Evolutionary conservation across 2,888 invertebrate species (phyloP).

Genomic region (Drosophila colorata): DNA sequence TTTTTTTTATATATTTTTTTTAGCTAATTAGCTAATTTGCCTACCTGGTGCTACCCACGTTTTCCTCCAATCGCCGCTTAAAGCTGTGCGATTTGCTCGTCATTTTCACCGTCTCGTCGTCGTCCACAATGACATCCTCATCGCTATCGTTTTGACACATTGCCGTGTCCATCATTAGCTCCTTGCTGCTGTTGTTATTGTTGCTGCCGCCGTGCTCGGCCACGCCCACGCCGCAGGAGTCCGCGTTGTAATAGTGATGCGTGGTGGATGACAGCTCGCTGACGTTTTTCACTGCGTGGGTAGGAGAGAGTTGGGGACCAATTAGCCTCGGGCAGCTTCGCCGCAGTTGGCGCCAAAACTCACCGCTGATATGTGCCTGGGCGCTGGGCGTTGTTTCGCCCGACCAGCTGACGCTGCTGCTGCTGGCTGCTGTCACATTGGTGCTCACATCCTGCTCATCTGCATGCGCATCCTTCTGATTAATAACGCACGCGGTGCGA

Average conservation of each 20-base stretch:
- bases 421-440: conserved; percentile 73
- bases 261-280: conserved; percentile 85
- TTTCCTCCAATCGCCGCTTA: conserved; percentile 83
- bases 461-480: conserved; percentile 77
- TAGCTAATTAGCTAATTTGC: background rate
- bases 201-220: conserved; percentile 45
- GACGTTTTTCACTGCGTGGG: conserved; percentile 82
- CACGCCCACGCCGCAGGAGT: conserved; percentile 82
- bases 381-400: conserved; percentile 58
- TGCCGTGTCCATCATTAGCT: conserved; percentile 78
- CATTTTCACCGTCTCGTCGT: conserved; percentile 83
- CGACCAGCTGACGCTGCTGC: conserved; percentile 62
- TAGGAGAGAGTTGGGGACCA: background rate
- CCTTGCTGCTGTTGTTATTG: conserved; percentile 67
- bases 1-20: background rate
- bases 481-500: conserved; percentile 84
- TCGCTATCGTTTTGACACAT: conserved; percentile 85
- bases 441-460: conserved; percentile 83
- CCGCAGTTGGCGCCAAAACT: conserved; percentile 25
- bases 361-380: conserved; percentile 83
- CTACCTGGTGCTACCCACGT: conserved; percentile 81
- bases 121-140: conserved; percentile 85
- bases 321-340: conserved; percentile 9
- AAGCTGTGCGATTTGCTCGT: conserved; percentile 64
- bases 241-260: conserved; percentile 84